Conservation (phyloP, 2,113 vertebrate genomes). For the Gobiocypris rarus region DNA sequence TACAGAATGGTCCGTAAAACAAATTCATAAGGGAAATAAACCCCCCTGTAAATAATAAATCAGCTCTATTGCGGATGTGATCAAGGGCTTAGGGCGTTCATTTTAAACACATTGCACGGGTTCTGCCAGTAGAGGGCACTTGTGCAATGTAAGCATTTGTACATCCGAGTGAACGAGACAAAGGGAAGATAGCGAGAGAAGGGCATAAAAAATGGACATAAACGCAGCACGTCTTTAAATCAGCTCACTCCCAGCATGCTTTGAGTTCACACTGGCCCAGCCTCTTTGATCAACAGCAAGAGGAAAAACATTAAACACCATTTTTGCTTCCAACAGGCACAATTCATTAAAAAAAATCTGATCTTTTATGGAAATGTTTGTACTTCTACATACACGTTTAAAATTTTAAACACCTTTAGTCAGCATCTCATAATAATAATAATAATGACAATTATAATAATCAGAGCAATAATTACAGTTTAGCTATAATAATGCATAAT, state of each 20-base stretch:
- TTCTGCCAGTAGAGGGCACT: too few relatives aligned
- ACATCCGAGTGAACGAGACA: too few relatives aligned
- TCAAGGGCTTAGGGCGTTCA: too few relatives aligned
- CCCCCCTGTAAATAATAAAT: too few relatives aligned
- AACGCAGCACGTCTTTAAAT: conserved; percentile 25
- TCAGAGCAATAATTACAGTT: conserved; percentile 71
- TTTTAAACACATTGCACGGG: too few relatives aligned
- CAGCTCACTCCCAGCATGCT: conserved; percentile 42
- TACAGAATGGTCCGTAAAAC: too few relatives aligned
- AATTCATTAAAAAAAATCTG: conserved; percentile 44
- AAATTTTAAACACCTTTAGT: conserved; percentile 67
- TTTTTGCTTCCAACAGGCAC: conserved; percentile 40
- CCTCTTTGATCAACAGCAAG: conserved; percentile 17
- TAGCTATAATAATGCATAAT: conserved; percentile 63
- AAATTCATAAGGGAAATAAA: too few relatives aligned
- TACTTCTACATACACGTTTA: conserved; percentile 65
- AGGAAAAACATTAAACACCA: conserved; percentile 28
- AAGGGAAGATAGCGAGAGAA: too few relatives aligned
- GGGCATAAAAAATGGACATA: too few relatives aligned
- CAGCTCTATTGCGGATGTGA: too few relatives aligned
- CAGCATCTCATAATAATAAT: conserved; percentile 64
- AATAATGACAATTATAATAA: conserved; percentile 61
- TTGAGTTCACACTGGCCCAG: conserved; percentile 28
- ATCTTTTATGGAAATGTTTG: conserved; percentile 57
- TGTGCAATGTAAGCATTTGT: too few relatives aligned